Conservation (phyloP, 2,888 invertebrate species). For the Dichetophora obliterata region DNA sequence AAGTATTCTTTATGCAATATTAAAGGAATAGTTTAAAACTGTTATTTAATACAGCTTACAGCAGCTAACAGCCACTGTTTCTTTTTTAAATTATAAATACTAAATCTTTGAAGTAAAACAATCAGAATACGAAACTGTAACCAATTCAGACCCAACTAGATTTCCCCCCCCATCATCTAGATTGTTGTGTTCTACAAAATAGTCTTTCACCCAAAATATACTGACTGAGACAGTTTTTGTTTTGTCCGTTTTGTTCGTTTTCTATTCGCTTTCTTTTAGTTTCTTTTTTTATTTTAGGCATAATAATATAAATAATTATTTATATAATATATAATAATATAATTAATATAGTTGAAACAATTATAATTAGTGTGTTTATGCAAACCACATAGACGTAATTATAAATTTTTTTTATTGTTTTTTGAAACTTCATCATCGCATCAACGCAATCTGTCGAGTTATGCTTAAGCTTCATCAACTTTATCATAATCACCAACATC, state of each 20-base stretch:
- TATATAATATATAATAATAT: conserved; percentile 51
- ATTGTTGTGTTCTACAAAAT: no score
- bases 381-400: conserved; percentile 33
- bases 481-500: conserved; percentile 25
- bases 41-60: no score
- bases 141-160: no score
- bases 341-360: conserved; percentile 39
- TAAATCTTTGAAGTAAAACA: no score
- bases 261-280: conserved; percentile 56
- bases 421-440: conserved; percentile 21
- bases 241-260: neutral
- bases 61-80: neutral
- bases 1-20: no score
- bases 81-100: no score
- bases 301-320: conserved; percentile 64
- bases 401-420: neutral
- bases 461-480: conserved; percentile 20
- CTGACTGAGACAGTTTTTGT: no score
- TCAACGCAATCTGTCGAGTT: conserved; percentile 25
- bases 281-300: conserved; percentile 64
- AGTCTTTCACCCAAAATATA: no score
- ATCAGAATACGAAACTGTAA: no score
- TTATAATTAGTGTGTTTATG: conserved; percentile 38
- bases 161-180: no score
- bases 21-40: no score